phyloP scores from a whole-genome alignment of 2,797 vertebrate species.

The Columba guinea region DNA sequence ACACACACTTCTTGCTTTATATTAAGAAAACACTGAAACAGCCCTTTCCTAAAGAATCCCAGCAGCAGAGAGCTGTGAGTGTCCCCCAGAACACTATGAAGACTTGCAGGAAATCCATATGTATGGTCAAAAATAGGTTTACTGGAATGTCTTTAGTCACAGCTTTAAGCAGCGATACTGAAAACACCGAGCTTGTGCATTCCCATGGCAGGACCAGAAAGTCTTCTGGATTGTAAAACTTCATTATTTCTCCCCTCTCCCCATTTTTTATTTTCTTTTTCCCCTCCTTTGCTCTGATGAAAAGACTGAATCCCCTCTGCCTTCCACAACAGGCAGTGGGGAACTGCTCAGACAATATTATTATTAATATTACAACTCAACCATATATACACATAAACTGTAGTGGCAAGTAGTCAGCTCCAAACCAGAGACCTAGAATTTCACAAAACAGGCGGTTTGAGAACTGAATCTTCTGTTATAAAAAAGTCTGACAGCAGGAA shows the following conservation, averaged over 20 bases:
- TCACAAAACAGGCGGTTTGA: slow-evolving; percentile 21
- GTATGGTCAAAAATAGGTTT: slow-evolving; percentile 76
- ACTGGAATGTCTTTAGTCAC: slow-evolving; percentile 77
- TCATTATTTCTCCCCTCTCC: not conserved
- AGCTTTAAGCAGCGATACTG: slow-evolving; percentile 69
- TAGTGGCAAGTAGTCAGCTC: slow-evolving; percentile 65
- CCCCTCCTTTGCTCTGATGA: not conserved
- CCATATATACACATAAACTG: slow-evolving; percentile 64
- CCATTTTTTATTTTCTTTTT: not conserved
- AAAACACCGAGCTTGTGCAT: slow-evolving; percentile 69
- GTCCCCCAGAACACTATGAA: not conserved
- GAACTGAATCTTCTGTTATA: slow-evolving; percentile 2
- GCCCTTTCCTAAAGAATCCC: not conserved
- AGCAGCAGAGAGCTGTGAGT: not conserved
- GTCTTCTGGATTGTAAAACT: slow-evolving; percentile 43
- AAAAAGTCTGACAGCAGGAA: slow-evolving; percentile 18
- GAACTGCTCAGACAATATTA: slow-evolving; percentile 13
- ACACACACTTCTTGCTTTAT: not conserved
- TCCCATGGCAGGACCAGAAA: slow-evolving; percentile 54
- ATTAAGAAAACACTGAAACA: not conserved
- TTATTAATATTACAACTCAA: slow-evolving; percentile 52
- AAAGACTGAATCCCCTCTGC: not conserved
- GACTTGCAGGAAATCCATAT: not conserved
- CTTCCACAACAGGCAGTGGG: not conserved
- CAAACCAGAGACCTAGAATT: slow-evolving; percentile 63